phyloP scores from a whole-genome alignment of 2,888 invertebrate genomes.

The Itoplectis maculator region DNA sequence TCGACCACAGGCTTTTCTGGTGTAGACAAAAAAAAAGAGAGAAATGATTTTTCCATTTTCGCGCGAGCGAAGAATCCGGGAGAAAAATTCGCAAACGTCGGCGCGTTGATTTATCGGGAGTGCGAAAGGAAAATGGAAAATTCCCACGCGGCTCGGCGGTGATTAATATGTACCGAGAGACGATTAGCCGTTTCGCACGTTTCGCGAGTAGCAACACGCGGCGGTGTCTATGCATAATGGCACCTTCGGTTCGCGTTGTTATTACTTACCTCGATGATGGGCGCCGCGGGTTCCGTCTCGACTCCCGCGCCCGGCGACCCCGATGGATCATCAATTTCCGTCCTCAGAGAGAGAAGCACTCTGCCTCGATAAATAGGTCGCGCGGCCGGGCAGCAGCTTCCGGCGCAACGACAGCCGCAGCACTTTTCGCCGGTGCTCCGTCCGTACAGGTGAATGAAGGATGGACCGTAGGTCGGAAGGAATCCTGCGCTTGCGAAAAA shows the following conservation, averaged over 20 bases:
- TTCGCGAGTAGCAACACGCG: background rate
- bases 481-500: constrained; percentile 86
- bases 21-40: constrained; percentile 1
- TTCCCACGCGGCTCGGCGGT: background rate
- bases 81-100: background rate
- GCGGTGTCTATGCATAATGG: too few relatives aligned
- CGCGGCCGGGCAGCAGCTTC: constrained; percentile 74
- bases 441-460: constrained; percentile 91
- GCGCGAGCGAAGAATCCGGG: background rate
- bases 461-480: constrained; percentile 93
- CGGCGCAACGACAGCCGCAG: constrained; percentile 69
- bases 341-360: constrained; percentile 90
- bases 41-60: background rate
- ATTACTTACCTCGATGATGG: constrained; percentile 85
- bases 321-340: constrained; percentile 87
- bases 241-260: constrained; percentile 37
- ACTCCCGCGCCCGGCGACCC: constrained; percentile 83
- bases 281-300: constrained; percentile 84
- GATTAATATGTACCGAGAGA: background rate
- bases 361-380: constrained; percentile 88
- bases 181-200: background rate
- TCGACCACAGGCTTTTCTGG: constrained; percentile 87
- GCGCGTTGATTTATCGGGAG: constrained; percentile 7
- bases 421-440: constrained; percentile 81
- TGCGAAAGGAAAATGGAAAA: background rate